Evolutionary conservation across 2,797 vertebrate species (phyloP).

Genomic region (Acrossocheilus wenchowensis): DNA sequence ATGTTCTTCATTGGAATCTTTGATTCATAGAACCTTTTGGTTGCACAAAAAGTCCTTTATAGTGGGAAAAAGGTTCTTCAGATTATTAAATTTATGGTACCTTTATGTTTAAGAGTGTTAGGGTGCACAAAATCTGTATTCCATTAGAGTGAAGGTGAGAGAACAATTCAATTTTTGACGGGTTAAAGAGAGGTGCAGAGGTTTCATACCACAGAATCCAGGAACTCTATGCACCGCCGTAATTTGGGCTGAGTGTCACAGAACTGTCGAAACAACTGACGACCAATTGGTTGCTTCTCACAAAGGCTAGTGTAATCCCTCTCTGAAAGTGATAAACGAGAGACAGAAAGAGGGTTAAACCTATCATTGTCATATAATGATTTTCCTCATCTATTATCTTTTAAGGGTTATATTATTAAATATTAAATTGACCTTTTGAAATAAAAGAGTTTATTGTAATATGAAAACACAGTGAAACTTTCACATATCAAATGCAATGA

Average conservation of each 20-base stretch:
- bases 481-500: neutral
- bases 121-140: too few species aligned
- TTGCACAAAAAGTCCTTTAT: neutral
- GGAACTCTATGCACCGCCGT: constrained; percentile 88
- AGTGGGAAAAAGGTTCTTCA: too few species aligned
- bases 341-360: constrained; percentile 22
- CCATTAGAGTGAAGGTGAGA: neutral
- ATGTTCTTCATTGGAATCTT: neutral
- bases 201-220: constrained; percentile 86
- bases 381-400: neutral
- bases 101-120: too few species aligned
- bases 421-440: neutral
- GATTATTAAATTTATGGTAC: too few species aligned
- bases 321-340: constrained; percentile 71
- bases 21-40: neutral
- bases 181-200: constrained; percentile 12
- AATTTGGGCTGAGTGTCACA: constrained; percentile 86
- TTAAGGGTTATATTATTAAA: neutral
- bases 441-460: neutral
- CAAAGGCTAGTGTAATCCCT: constrained; percentile 90
- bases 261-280: constrained; percentile 92
- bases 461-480: neutral
- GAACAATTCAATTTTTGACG: neutral
- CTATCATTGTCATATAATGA: neutral
- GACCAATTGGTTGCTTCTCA: constrained; percentile 92